Evolutionary conservation across 2,888 invertebrate genomes (phyloP), one percentile per base, ranked within the genome.

Genomic region (Xestia c-nigrum): DNA sequence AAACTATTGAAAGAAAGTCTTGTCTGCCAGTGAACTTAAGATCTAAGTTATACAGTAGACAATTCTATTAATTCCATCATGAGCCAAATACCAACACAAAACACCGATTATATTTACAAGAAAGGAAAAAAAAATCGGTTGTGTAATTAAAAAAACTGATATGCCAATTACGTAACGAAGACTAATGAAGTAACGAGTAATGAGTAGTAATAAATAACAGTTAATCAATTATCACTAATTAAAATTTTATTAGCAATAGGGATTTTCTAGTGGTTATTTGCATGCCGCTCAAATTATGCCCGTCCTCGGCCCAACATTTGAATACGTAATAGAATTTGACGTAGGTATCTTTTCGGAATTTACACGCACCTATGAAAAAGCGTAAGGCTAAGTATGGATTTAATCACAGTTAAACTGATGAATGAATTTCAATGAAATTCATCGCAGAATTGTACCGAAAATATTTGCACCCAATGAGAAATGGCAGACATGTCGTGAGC

Each of bases 281-380:
- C 75, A 67, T 68, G 64, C 24, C 31, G 57, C 19, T 77, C n/a
- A 61, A 65, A 83, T 78, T 57, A 68, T 19, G 10, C 2, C 14
- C 46, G 24, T 43, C 61, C 79, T 71, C 69, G 50, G 38, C 40
- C 47, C n/a, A n/a, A 83, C 59, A 76, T 77, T 59, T 57, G 31
- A 61, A 43, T 43, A n/a, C 7, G 47, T 67, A 38, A 52, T 50
- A 61, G 24, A 14, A 19, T 72, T 47, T 31, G 2, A 31, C 7
- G n/a, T n/a, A 16, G 0, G 16, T n/a, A 55, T 40, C 57, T 57
- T 46, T 73, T 55, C 31, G 43, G 31, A 55, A 43, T 43, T 43
- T 43, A 43, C 43, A 43, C 43, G 9, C 9, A 43, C 9, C 43
- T 9, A 43, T 43, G 9, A 43, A 43, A 43, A 43, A 43, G 43